Evolutionary conservation across 2,113 vertebrate genomes (phyloP).

Genomic region (Grallaria varia): DNA sequence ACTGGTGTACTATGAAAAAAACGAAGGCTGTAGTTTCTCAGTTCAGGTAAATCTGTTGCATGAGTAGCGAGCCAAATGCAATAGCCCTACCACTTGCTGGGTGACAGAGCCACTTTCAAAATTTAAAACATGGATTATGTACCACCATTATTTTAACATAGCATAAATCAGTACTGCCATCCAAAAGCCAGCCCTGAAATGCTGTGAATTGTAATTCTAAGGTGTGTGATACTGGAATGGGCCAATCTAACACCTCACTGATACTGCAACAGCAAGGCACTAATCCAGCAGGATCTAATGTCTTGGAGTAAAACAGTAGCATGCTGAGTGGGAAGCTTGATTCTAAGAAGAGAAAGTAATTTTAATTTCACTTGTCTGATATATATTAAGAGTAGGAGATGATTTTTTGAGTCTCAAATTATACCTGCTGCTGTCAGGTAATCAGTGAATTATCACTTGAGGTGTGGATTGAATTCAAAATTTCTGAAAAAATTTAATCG

Average conservation of each 20-base stretch:
- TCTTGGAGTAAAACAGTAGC: neutral
- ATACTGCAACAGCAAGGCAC: neutral
- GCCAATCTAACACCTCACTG: neutral
- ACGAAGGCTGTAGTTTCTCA: neutral
- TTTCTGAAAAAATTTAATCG: slow-evolving; percentile 1
- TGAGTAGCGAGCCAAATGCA: neutral
- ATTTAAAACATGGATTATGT: neutral
- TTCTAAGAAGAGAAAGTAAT: neutral
- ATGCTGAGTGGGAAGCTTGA: neutral
- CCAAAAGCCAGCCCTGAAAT: neutral
- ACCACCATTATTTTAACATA: neutral
- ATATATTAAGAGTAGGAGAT: neutral
- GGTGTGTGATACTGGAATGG: neutral
- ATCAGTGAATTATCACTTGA: slow-evolving; percentile 23
- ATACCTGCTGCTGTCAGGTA: neutral
- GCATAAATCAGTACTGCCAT: neutral
- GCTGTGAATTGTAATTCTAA: neutral
- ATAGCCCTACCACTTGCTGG: neutral
- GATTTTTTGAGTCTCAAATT: neutral
- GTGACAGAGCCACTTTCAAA: neutral
- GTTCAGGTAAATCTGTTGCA: neutral
- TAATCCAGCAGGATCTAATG: neutral
- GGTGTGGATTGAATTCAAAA: neutral
- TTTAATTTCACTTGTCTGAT: neutral
- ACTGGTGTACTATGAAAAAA: neutral